These are phyloP conservation scores for Biston stratarius DNA, from an alignment of 2,888 invertebrate species.

Conservation along the genomic window DNA sequence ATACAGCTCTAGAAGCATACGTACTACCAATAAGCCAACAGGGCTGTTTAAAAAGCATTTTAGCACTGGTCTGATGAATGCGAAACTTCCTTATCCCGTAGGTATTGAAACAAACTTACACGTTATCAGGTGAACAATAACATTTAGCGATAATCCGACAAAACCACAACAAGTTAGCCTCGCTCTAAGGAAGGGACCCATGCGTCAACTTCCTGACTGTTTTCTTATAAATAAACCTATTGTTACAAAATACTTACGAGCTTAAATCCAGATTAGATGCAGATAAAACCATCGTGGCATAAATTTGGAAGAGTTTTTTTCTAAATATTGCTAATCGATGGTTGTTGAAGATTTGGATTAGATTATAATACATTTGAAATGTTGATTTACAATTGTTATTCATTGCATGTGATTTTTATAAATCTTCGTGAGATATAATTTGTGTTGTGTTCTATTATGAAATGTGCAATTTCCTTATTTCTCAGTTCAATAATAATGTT, in stretches of 20 bases:
- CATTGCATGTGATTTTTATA: neutral
- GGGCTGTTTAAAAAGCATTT: no score
- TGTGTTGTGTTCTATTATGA: neutral
- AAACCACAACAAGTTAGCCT: constrained; percentile 61
- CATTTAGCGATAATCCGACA: constrained; percentile 57
- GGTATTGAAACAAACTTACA: constrained; percentile 46
- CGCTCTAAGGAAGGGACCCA: constrained; percentile 57
- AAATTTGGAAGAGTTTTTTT: constrained; percentile 43
- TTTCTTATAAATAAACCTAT: constrained; percentile 48
- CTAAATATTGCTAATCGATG: constrained; percentile 11
- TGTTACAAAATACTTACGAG: constrained; percentile 50
- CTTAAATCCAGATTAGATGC: constrained; percentile 61
- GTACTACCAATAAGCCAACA: no score
- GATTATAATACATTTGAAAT: neutral
- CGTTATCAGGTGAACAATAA: constrained; percentile 68
- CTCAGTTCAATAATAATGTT: no score
- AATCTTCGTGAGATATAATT: neutral
- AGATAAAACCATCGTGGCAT: constrained; percentile 63
- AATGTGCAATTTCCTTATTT: no score
- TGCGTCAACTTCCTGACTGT: constrained; percentile 79
- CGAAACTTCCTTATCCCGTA: constrained; percentile 4
- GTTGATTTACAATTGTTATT: neutral
- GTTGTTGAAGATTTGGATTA: constrained; percentile 13
- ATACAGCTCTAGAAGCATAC: no score
- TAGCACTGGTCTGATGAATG: no score